Percentiles rank a stretch among this genome's conserved stretches.
phyloP scores from a whole-genome alignment of 2,797 vertebrate genomes.

The Myotis planiceps region DNA sequence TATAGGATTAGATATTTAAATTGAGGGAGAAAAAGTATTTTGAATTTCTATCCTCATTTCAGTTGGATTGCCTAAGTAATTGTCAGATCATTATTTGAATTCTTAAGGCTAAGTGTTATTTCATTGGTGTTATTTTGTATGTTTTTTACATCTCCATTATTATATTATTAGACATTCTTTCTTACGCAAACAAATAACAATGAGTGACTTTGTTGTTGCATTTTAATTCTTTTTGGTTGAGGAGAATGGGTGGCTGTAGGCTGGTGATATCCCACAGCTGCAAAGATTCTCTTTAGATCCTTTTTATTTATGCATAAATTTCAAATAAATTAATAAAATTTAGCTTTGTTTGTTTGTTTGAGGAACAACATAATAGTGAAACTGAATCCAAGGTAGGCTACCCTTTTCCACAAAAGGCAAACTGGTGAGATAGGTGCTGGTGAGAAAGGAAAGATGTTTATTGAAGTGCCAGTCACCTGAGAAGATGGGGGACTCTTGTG shows the following conservation, averaged over 20 bases:
- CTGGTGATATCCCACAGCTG: background rate
- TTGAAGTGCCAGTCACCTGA: background rate
- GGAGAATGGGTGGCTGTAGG: background rate
- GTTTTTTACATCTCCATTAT: background rate
- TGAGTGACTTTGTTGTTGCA: background rate
- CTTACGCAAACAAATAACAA: background rate
- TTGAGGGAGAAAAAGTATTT: background rate
- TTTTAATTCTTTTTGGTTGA: background rate
- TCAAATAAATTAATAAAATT: conserved; percentile 20
- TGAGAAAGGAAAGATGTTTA: background rate
- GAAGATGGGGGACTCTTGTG: background rate
- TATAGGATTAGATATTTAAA: conserved; percentile 60
- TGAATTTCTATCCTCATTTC: background rate
- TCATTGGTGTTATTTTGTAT: background rate
- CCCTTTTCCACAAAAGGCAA: background rate
- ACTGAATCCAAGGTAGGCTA: background rate
- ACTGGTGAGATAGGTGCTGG: background rate
- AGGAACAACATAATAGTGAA: background rate
- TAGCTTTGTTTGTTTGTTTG: background rate
- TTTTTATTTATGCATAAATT: background rate
- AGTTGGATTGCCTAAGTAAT: conserved; percentile 21
- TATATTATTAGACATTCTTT: background rate
- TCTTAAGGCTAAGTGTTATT: background rate
- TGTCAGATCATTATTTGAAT: background rate
- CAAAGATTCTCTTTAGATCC: background rate